phyloP scores from a whole-genome alignment of 2,113 vertebrate species.

The Hepsetus odoe region DNA sequence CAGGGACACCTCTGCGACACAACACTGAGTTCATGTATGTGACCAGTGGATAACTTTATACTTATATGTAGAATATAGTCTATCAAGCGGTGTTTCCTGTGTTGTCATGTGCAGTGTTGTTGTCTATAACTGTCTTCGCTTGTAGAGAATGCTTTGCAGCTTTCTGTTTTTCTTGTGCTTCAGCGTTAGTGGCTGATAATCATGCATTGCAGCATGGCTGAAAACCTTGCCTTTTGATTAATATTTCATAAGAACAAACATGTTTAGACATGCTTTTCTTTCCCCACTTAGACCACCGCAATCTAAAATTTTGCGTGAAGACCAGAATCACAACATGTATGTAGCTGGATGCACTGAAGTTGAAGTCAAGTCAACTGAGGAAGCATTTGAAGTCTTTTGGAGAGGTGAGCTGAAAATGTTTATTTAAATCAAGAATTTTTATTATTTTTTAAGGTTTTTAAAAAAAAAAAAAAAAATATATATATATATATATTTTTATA shows the following conservation, averaged over 20 bases:
- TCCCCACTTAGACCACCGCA: slow-evolving; percentile 91
- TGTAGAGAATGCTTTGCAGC: neutral
- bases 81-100: neutral
- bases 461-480: too few species aligned
- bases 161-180: slow-evolving; percentile 31
- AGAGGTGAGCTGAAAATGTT: slow-evolving; percentile 77
- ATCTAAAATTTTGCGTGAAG: slow-evolving; percentile 91
- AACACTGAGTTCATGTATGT: slow-evolving; percentile 95
- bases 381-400: slow-evolving; percentile 93
- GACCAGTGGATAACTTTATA: slow-evolving; percentile 66
- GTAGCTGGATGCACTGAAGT: slow-evolving; percentile 92
- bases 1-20: slow-evolving; percentile 86
- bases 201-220: slow-evolving; percentile 20
- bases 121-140: too few species aligned
- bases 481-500: neutral
- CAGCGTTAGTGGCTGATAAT: neutral
- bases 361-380: slow-evolving; percentile 95
- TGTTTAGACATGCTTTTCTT: slow-evolving; percentile 15
- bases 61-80: slow-evolving; percentile 34
- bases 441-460: too few species aligned
- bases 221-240: neutral
- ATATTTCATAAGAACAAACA: neutral
- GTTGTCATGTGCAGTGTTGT: neutral
- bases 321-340: slow-evolving; percentile 98
- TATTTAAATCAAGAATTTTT: neutral